Evolutionary conservation across 2,113 vertebrate species (phyloP).

Genomic region (Festucalex cinctus): DNA sequence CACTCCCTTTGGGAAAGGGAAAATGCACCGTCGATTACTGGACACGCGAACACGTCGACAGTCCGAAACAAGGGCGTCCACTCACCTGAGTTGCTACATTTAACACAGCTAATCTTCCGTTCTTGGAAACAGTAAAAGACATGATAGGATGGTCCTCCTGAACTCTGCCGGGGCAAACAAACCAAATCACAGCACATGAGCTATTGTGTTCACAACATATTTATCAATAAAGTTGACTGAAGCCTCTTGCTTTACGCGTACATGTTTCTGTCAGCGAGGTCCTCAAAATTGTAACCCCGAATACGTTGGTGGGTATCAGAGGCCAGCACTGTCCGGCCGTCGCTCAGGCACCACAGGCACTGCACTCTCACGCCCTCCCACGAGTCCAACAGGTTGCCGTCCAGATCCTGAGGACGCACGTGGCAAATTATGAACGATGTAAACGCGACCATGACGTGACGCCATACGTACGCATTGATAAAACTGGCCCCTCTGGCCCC

Average conservation of each 20-base stretch:
- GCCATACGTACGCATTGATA: conserved; percentile 87
- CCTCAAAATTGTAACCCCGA: conserved; percentile 98
- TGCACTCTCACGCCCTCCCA: conserved; percentile 99
- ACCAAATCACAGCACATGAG: conserved; percentile 19
- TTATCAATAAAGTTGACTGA: neutral
- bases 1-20: conserved; percentile 80
- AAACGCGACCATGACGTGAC: neutral
- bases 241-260: conserved; percentile 49
- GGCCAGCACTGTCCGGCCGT: conserved; percentile 93
- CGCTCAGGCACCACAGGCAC: conserved; percentile 95
- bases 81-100: conserved; percentile 99
- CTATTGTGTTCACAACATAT: neutral
- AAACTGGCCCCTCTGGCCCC: conserved; percentile 96
- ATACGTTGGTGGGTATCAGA: conserved; percentile 98
- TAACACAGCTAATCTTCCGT: conserved; percentile 99
- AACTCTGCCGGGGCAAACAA: conserved; percentile 76
- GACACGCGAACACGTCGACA: too few species aligned
- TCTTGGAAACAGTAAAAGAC: conserved; percentile 99
- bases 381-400: conserved; percentile 96
- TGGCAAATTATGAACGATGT: neutral
- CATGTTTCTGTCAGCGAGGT: conserved; percentile 99
- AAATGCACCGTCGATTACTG: neutral
- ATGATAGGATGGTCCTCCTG: conserved; percentile 99
- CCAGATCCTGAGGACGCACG: conserved; percentile 83
- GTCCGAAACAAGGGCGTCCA: too few species aligned